Evolutionary conservation across 2,888 invertebrate genomes (phyloP).

Genomic region (Athalia cordata): DNA sequence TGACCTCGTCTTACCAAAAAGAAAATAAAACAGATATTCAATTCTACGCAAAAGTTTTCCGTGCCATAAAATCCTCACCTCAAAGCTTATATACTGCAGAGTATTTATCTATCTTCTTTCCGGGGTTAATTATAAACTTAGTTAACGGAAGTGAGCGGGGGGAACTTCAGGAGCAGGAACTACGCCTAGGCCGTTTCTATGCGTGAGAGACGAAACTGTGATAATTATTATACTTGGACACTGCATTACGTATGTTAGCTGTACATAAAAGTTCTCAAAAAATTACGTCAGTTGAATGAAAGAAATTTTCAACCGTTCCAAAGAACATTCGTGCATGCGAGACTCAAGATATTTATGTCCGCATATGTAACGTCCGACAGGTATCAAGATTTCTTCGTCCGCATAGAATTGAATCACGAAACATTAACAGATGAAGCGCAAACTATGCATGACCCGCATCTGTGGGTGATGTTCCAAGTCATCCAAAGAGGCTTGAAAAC

Average conservation of each 20-base stretch:
- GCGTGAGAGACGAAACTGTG: slow-evolving; percentile 36
- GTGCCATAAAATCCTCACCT: not conserved
- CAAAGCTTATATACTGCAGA: not conserved
- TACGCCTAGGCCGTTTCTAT: slow-evolving; percentile 30
- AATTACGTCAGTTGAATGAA: slow-evolving; percentile 6
- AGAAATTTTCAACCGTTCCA: not conserved
- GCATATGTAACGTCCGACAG: not conserved
- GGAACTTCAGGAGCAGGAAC: slow-evolving; percentile 16
- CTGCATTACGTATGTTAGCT: not conserved
- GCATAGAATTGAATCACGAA: not conserved
- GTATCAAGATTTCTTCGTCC: slow-evolving; percentile 12
- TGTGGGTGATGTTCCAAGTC: not conserved
- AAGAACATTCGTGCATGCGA: not conserved
- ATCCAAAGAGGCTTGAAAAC: not conserved
- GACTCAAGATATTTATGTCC: not conserved
- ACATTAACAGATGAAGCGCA: slow-evolving; percentile 11
- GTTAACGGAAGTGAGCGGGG: slow-evolving; percentile 30
- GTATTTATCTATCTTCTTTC: not conserved
- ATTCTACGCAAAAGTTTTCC: no score
- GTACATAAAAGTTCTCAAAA: not conserved
- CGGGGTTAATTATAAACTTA: slow-evolving; percentile 33
- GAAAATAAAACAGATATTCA: no score
- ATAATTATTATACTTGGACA: slow-evolving; percentile 35
- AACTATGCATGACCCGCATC: slow-evolving; percentile 37
- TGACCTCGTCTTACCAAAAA: no score